phyloP scores from a whole-genome alignment of 2,797 vertebrate genomes.

The Columba guinea region DNA sequence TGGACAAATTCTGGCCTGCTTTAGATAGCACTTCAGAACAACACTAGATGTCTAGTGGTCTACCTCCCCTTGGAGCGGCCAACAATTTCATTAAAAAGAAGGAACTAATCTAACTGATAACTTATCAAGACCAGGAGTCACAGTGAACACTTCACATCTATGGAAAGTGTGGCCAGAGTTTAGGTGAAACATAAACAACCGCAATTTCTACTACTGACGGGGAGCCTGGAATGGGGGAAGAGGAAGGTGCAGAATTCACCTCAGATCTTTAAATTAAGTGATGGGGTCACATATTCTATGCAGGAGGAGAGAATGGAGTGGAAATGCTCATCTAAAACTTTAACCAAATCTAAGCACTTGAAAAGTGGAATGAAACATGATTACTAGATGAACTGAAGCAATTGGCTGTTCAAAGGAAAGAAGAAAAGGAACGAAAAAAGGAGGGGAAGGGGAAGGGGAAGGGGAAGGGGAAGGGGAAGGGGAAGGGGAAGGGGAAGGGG shows the following conservation, averaged over 20 bases:
- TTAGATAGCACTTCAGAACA: not conserved
- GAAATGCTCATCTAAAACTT: not conserved
- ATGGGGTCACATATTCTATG: not conserved
- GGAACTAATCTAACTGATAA: not conserved
- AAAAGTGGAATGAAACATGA: not conserved
- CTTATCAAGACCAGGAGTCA: not conserved
- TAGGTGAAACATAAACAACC: not conserved
- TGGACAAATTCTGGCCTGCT: not conserved
- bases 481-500: too few species aligned
- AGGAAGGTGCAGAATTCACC: not conserved
- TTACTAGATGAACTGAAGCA: not conserved
- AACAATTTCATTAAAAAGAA: not conserved
- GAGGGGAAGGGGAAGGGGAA: too few species aligned
- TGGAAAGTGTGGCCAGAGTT: not conserved
- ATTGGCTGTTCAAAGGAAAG: too few species aligned
- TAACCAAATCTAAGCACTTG: not conserved
- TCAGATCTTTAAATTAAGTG: not conserved
- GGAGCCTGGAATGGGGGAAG: not conserved
- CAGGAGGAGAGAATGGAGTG: not conserved
- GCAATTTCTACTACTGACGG: fast-evolving
- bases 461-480: too few species aligned
- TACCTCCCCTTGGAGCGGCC: not conserved
- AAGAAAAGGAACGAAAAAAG: too few species aligned
- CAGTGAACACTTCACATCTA: not conserved
- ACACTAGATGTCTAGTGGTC: not conserved